Evolutionary conservation across 2,888 invertebrate species (phyloP).

Genomic region (Brenthis hecate): DNA sequence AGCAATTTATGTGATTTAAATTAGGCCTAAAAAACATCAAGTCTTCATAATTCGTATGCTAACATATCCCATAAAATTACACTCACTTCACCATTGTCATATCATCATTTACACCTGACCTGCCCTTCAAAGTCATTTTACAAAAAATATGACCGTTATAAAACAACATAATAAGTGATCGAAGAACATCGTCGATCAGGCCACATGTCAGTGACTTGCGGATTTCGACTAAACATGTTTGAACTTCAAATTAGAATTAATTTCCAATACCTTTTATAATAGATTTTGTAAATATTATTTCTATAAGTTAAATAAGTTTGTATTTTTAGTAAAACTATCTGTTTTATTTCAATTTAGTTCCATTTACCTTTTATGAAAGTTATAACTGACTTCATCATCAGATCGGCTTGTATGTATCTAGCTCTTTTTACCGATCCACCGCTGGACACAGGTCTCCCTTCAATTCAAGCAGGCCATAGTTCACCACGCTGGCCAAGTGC

Average conservation of each 20-base stretch:
- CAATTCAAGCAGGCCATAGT: too few species aligned
- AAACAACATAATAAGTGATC: conserved; percentile 16
- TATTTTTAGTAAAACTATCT: too few species aligned
- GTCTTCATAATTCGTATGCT: too few species aligned
- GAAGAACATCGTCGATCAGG: conserved; percentile 40
- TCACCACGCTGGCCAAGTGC: too few species aligned
- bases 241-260: conserved; percentile 21
- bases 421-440: too few species aligned
- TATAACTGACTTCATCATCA: too few species aligned
- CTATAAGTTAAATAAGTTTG: neutral
- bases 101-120: conserved; percentile 18
- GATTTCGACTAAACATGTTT: conserved; percentile 33
- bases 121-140: conserved; percentile 2
- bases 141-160: conserved; percentile 21
- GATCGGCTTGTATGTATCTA: too few species aligned
- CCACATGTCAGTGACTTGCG: conserved; percentile 79
- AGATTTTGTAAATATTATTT: conserved; percentile 11
- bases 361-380: too few species aligned
- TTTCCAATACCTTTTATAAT: conserved; percentile 13
- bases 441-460: too few species aligned
- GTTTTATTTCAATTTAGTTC: too few species aligned
- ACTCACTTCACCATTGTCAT: neutral
- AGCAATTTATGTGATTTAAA: too few species aligned
- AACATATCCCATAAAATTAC: neutral
- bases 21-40: too few species aligned